These are phyloP conservation scores for Carettochelys insculpta DNA, from an alignment of 2,113 vertebrate species.

Conservation along the genomic window DNA sequence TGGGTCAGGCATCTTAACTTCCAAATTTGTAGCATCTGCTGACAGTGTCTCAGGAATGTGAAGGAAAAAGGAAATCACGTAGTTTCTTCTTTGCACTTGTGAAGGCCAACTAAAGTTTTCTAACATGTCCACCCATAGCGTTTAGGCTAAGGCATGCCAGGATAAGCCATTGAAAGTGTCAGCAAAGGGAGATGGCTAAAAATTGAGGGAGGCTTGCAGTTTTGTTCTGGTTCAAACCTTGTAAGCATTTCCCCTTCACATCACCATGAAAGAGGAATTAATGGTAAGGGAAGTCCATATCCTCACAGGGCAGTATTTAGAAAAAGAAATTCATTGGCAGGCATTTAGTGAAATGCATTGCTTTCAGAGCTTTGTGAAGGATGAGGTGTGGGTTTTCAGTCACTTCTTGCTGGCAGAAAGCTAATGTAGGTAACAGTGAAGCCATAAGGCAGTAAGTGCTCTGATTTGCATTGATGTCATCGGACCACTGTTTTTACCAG, in stretches of 20 bases:
- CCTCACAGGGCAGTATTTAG: rapidly evolving
- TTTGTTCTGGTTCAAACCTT: background rate
- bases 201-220: background rate
- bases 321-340: background rate
- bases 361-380: background rate
- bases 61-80: background rate
- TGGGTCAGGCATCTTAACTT: background rate
- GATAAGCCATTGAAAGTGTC: background rate
- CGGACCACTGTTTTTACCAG: background rate
- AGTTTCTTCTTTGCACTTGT: background rate
- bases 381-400: background rate
- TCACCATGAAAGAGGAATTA: background rate
- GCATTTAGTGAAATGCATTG: background rate
- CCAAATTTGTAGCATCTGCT: background rate
- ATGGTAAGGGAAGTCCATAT: background rate
- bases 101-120: background rate
- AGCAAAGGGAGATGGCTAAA: background rate
- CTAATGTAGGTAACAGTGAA: background rate
- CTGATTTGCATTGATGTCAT: background rate
- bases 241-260: background rate
- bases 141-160: background rate
- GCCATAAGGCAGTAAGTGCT: background rate
- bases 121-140: background rate
- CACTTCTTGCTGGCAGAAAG: background rate
- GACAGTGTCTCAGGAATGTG: background rate